Base-by-base conservation (phyloP, 2,797 vertebrate species). In the Arrhamphus sclerolepis region DNA sequence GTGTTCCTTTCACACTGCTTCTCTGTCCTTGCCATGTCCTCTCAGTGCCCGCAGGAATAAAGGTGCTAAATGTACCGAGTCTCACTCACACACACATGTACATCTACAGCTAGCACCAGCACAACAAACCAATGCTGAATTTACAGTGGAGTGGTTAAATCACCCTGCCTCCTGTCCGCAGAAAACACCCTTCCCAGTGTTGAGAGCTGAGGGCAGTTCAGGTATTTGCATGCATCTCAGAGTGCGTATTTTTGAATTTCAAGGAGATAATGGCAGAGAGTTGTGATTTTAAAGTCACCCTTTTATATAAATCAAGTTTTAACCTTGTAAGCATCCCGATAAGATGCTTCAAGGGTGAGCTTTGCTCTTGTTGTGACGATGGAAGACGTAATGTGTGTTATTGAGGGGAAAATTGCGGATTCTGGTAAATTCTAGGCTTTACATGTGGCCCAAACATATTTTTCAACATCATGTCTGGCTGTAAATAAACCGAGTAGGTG, bases 91-190 rank as follows among this genome's bases (percentile, higher is more conserved):
- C 54, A 51, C 56, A 69, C 19, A n/a, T n/a, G 44, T 54, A 62
- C 48, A 26, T 48, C 71, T 72, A 80, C 66, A 81, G 88, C 86
- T 72, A 58, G 65, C 77, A 78, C 79, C 68, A 87, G 90, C 86
- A 88, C 65, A 46, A 93, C 85, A 75, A 82, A 87, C 84, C 79
- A 81, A 73, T 87, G 92, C 93, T 91, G 89, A 91, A 89, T 91
- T 93, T 91, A 89, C 87, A 89, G 87, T 84, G 69, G 74, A 90
- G 89, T 89, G 91, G 91, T 92, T 91, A 91, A 94, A 93, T 34
- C 31, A 9, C 31, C 31, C 9, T 34, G 85, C 85, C 80, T 83
- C 52, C 9, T 68, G 16, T 80, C 86, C 86, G 79, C 21, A 84
- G 80, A 75, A 61, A 78, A 64, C 57, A 58, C 59, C 57, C 21